Evolutionary conservation across 1,140 invertebrate genomes (phyloP), one percentile per base, ranked within the genome.

Genomic region (Drosophila kohkoa): DNA sequence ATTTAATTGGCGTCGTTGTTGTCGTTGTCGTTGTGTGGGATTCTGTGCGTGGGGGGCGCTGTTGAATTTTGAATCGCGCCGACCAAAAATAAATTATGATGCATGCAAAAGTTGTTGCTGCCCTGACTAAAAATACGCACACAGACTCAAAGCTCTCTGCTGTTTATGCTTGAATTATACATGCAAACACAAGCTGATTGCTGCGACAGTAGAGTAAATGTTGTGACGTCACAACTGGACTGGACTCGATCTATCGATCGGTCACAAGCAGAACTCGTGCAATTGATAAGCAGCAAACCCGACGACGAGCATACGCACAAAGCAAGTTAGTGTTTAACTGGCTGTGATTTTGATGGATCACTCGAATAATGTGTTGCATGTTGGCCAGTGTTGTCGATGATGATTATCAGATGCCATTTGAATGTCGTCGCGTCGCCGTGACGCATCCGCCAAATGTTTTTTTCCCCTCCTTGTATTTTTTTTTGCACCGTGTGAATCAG

Each of bases 61-160:
- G 59, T 41, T 58, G 77, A 75, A 41, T 57, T 71, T 77, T 79
- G 72, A 60, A 65, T 54, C 58, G 71, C 59, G 68, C 62, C 65
- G 65, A 75, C 80, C 85, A 83, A 83, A 87, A 87, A 88, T 83
- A 88, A 89, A 87, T 77, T 66, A 88, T 87, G 83, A 87, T 77
- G 54, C 73, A 86, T 71, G 65, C 82, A 16, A 66, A 79, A 62
- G 48, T 73, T 77, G 77, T 79, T 77, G 83, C 77, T 74, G 63
- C 59, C 49, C 54, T 65, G 60, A 54, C 77, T 88, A 83, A 75
- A 87, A 87, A 87, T 88, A 87, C 30, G 51, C 5, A 43, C 43
- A 43, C 30, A 38, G 38, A 46, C 46, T 25, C 16, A 20, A 5
- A 25, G 13, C 10, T 25, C 20, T 25, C 20, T 55, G 25, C 13